A percentile compares a stretch with the other conserved stretches of the same genome.
Conservation (phyloP, 2,797 vertebrate genomes). For the Betta splendens region DNA sequence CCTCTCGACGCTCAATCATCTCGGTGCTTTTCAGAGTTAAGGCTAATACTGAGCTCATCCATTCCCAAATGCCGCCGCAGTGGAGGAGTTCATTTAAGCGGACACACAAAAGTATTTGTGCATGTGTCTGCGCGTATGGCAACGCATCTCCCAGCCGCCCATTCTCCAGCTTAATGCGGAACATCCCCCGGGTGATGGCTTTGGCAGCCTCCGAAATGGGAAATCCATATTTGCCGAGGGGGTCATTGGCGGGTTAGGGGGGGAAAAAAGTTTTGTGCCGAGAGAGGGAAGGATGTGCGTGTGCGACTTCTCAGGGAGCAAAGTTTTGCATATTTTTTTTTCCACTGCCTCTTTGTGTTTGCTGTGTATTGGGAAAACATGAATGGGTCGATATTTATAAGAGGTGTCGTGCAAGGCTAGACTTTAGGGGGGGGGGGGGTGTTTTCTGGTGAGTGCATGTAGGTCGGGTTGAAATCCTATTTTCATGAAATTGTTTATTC, state of each 20-base stretch:
- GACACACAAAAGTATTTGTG: slow-evolving; percentile 85
- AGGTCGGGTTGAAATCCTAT: slow-evolving; percentile 49
- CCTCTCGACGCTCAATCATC: slow-evolving; percentile 76
- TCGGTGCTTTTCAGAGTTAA: slow-evolving; percentile 77
- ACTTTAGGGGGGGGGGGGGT: slow-evolving; percentile 44
- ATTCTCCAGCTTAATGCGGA: slow-evolving; percentile 86
- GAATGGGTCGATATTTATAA: slow-evolving; percentile 76
- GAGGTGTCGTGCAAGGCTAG: slow-evolving; percentile 55
- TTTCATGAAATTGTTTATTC: slow-evolving; percentile 54
- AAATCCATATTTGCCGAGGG: slow-evolving; percentile 84
- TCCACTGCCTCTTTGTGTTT: slow-evolving; percentile 67
- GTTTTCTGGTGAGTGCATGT: slow-evolving; percentile 62
- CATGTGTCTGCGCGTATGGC: slow-evolving; percentile 82
- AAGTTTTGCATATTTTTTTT: slow-evolving; percentile 77
- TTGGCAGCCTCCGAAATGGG: slow-evolving; percentile 85
- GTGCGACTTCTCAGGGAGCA: slow-evolving; percentile 72
- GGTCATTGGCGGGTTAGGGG: slow-evolving; percentile 81
- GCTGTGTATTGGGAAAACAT: slow-evolving; percentile 70
- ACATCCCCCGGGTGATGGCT: slow-evolving; percentile 86
- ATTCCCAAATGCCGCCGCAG: slow-evolving; percentile 82
- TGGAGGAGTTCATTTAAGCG: slow-evolving; percentile 84
- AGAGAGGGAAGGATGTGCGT: slow-evolving; percentile 69
- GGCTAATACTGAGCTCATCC: slow-evolving; percentile 84
- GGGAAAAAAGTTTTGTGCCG: slow-evolving; percentile 79
- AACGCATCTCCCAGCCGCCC: slow-evolving; percentile 80